Conservation (phyloP, 2,113 vertebrate genomes). For the Equus quagga region DNA sequence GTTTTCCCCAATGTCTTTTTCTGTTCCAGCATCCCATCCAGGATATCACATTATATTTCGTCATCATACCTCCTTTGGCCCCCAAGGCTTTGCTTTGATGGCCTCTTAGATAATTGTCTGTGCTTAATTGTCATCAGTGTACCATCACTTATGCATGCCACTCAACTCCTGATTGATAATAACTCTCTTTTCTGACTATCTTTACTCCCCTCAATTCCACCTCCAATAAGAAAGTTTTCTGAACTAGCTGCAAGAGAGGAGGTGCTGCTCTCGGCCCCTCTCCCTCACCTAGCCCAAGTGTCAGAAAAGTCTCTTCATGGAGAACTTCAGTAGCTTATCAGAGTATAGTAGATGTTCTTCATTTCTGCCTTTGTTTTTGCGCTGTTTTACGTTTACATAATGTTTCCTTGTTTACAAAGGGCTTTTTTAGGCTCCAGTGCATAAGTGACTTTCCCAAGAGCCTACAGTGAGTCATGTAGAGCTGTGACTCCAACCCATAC, state of each 20-base stretch:
- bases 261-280: neutral
- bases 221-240: neutral
- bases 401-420: slow-evolving; percentile 30
- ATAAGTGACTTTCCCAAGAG: neutral
- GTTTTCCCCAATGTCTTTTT: neutral
- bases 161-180: neutral
- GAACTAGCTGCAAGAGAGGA: neutral
- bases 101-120: neutral
- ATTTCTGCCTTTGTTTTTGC: neutral
- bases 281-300: neutral
- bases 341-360: neutral
- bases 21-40: neutral
- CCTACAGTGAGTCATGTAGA: neutral
- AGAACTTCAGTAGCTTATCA: neutral
- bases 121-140: neutral
- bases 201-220: neutral
- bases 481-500: neutral
- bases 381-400: neutral
- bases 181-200: neutral
- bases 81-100: neutral
- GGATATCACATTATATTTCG: neutral
- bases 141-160: neutral
- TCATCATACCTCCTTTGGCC: neutral
- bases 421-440: neutral
- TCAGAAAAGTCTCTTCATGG: neutral